Conservation (phyloP, 2,888 invertebrate species). For the Chromoteleia sp. region DNA sequence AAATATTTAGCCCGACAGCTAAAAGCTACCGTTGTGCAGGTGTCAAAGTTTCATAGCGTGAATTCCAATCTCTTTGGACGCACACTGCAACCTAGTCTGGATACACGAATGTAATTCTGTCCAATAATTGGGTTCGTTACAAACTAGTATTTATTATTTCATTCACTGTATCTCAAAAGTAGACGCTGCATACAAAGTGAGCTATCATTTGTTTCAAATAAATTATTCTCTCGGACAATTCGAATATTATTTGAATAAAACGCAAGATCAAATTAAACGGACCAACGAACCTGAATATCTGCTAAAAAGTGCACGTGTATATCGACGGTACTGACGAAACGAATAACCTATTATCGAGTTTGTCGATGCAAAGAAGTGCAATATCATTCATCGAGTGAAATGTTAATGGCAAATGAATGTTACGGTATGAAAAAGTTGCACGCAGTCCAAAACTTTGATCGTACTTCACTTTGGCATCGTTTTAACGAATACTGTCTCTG, state of each 20-base stretch:
- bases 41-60: slow-evolving; percentile 69
- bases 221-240: slow-evolving; percentile 39
- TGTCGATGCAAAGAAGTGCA: slow-evolving; percentile 4
- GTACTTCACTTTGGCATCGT: slow-evolving; percentile 11
- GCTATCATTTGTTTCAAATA: slow-evolving; percentile 45
- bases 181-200: slow-evolving; percentile 42
- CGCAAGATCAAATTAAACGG: slow-evolving; percentile 43
- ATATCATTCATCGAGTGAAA: background rate
- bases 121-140: slow-evolving; percentile 66
- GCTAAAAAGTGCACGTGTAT: background rate
- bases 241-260: slow-evolving; percentile 47
- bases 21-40: slow-evolving; percentile 63
- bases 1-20: slow-evolving; percentile 67
- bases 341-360: slow-evolving; percentile 4
- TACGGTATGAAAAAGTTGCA: slow-evolving; percentile 35
- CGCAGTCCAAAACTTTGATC: slow-evolving; percentile 8
- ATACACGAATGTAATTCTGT: slow-evolving; percentile 53
- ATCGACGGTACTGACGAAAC: slow-evolving; percentile 12
- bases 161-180: slow-evolving; percentile 47
- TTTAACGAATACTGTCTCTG: slow-evolving; percentile 33
- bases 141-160: slow-evolving; percentile 59
- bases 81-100: slow-evolving; percentile 39
- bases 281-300: slow-evolving; percentile 20
- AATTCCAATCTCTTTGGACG: slow-evolving; percentile 63
- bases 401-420: slow-evolving; percentile 32